A percentile compares a stretch with the other conserved stretches of the same genome.
Evolutionary conservation across 2,888 invertebrate genomes (phyloP).

Genomic region (Polyommatus icarus): DNA sequence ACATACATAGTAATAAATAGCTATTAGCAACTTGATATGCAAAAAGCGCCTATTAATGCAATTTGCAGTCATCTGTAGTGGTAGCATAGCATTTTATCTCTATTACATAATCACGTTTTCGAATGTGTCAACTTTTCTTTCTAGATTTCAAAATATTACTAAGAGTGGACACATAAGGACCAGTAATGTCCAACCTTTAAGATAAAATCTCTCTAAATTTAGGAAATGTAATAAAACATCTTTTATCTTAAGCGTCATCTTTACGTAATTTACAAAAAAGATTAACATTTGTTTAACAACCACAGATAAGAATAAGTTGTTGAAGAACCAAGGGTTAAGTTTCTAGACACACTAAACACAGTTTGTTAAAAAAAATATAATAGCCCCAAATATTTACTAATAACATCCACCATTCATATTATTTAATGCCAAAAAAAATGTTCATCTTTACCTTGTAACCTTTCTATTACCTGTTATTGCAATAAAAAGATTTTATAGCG

Average conservation of each 20-base stretch:
- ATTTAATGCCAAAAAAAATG: too few species aligned
- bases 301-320: background rate
- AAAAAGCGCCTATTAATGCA: background rate
- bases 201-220: conserved; percentile 6
- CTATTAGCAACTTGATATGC: background rate
- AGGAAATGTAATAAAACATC: conserved; percentile 21
- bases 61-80: background rate
- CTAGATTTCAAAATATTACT: background rate
- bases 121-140: background rate
- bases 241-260: conserved; percentile 18
- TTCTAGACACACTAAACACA: background rate
- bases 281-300: conserved; percentile 21
- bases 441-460: background rate
- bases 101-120: background rate
- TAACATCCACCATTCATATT: background rate
- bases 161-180: conserved; percentile 10
- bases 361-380: background rate
- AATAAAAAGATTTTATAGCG: background rate
- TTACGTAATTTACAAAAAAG: conserved; percentile 21
- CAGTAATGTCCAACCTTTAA: conserved; percentile 1
- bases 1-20: background rate
- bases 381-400: background rate
- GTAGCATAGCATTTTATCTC: background rate
- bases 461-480: background rate
- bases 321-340: background rate